Conservation (phyloP, 2,888 invertebrate genomes). For the Dasysyrphus tricinctus region DNA sequence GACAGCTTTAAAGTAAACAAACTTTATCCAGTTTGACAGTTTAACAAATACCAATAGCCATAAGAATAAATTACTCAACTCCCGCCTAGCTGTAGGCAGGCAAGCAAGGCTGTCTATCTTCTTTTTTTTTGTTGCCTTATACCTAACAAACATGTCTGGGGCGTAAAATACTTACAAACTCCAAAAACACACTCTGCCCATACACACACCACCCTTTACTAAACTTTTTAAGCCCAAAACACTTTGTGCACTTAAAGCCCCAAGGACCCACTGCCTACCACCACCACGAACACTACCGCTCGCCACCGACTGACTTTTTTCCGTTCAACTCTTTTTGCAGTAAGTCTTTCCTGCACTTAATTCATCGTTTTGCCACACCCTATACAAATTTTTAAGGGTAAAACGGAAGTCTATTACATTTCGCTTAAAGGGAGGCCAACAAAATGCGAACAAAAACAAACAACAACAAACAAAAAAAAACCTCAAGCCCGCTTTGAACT, state of each 20-base stretch:
- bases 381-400: slow-evolving; percentile 29
- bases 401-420: slow-evolving; percentile 64
- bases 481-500: slow-evolving; percentile 3
- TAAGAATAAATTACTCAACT: neutral
- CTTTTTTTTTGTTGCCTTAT: neutral
- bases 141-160: slow-evolving; percentile 15
- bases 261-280: neutral
- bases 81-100: neutral
- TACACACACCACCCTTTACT: neutral
- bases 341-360: slow-evolving; percentile 8
- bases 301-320: neutral
- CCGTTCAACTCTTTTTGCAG: slow-evolving; percentile 1
- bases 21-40: slow-evolving; percentile 36
- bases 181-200: neutral
- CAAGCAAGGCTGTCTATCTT: neutral
- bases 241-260: slow-evolving; percentile 22
- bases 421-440: slow-evolving; percentile 29
- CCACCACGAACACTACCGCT: neutral
- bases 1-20: slow-evolving; percentile 28
- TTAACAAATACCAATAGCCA: slow-evolving; percentile 34
- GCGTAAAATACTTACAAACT: slow-evolving; percentile 18
- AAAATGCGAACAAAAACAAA: slow-evolving; percentile 16
- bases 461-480: neutral
- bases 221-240: slow-evolving; percentile 29
- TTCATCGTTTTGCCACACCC: slow-evolving; percentile 33